Percentiles rank a stretch among this genome's conserved stretches.
Evolutionary conservation across 2,797 vertebrate genomes (phyloP).

Genomic region (Hydrocynus forskahlii): DNA sequence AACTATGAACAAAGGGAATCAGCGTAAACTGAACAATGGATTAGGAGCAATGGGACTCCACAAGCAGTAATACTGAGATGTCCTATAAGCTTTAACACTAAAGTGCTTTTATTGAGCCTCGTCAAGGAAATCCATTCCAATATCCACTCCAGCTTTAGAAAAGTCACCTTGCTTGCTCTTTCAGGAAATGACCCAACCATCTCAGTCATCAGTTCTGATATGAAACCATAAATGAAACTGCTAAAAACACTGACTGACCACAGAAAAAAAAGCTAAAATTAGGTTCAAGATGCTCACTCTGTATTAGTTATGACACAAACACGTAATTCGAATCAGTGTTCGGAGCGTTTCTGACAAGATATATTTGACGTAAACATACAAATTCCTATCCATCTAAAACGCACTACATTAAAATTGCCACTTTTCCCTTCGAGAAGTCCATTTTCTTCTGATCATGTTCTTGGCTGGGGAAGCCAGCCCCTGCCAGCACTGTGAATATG

Average conservation of each 20-base stretch:
- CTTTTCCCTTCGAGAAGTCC: conserved; percentile 69
- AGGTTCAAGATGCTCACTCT: conserved; percentile 17
- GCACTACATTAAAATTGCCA: conserved; percentile 71
- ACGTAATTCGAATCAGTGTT: conserved; percentile 13
- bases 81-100: conserved; percentile 43
- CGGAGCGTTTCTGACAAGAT: conserved; percentile 29
- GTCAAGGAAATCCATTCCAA: background rate
- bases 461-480: conserved; percentile 67
- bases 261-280: conserved; percentile 28
- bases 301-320: conserved; percentile 32
- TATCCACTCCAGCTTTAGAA: background rate
- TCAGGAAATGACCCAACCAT: conserved; percentile 3
- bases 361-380: conserved; percentile 10
- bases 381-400: conserved; percentile 41
- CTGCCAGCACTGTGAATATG: conserved; percentile 27
- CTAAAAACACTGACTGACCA: conserved; percentile 31
- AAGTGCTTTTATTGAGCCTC: conserved; percentile 37
- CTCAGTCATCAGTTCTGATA: conserved; percentile 2
- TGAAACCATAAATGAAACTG: background rate
- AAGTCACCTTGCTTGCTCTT: conserved; percentile 18
- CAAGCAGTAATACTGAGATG: conserved; percentile 46
- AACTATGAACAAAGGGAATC: conserved; percentile 28
- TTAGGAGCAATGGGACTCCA: conserved; percentile 9
- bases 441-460: conserved; percentile 43
- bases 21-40: conserved; percentile 32